Base-by-base conservation (phyloP, 2,888 invertebrate species). In the Empis stercorea region DNA sequence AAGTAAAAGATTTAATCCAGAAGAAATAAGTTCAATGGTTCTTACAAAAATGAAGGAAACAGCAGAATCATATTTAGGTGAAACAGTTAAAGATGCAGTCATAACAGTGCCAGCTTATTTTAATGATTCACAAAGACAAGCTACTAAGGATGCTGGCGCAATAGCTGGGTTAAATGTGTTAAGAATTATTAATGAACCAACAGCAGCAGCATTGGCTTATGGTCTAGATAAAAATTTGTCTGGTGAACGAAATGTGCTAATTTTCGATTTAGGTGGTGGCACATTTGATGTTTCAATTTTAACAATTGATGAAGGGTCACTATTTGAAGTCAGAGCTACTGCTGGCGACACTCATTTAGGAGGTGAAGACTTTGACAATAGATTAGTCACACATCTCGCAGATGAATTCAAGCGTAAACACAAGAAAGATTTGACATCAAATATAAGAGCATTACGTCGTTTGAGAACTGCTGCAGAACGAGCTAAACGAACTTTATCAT, bases 251-350 rank as follows among this genome's bases (percentile, higher is more conserved):
- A 87, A 87, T 62, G 86, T 87, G 50, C 75, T 87, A 48, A 87
- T 87, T 58, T 65, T 65, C 45, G 65, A 65, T 48, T 53, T 65
- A 56, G 65, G 65, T 51, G 94, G 95, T 63, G 94, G 92, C 57
- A 93, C 92, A 56, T 94, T 95, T 66, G 94, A 95, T 73, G 94
- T 94, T 36, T 93, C 93, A 52, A 87, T 94, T 61, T 73, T 94
- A 58, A 91, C 91, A 56, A 94, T 94, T 63, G 93, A 92, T 71
- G 92, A 93, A 64, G 81, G 92, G 71, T 61, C 61, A 0, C 76
- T 86, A 59, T 92, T 92, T 68, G 93, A 94, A 65, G 93, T 92
- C 10, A 89, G 88, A 63, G 85, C 92, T 7, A 94, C 91, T 17
- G 88, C 89, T 51, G 92, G 92, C 51, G 92, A 94, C 65, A 93